Evolutionary conservation across 2,888 invertebrate species (phyloP).

Genomic region (Ernsta delagoae): DNA sequence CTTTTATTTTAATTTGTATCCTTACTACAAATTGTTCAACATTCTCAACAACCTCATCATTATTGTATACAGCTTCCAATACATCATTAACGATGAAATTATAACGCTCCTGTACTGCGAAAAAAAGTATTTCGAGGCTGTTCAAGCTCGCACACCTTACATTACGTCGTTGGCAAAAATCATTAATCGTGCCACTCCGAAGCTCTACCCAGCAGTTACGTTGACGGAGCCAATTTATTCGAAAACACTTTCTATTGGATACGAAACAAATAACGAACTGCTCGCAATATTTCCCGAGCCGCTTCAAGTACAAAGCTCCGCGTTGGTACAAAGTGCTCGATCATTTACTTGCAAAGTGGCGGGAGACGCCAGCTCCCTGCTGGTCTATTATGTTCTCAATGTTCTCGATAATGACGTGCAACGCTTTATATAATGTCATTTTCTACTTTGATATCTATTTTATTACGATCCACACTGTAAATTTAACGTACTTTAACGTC

Average conservation of each 20-base stretch:
- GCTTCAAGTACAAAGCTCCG: too few species aligned
- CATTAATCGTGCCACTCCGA: not conserved
- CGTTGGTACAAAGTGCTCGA: not conserved
- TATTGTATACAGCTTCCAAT: too few species aligned
- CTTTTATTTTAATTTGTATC: too few species aligned
- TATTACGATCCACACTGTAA: not conserved
- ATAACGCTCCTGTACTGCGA: too few species aligned
- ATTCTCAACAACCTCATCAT: too few species aligned
- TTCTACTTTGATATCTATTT: not conserved
- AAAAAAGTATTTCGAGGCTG: too few species aligned
- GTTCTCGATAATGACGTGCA: not conserved
- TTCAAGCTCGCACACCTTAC: too few species aligned
- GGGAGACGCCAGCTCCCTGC: not conserved
- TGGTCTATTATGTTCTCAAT: not conserved
- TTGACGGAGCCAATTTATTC: conserved; percentile 4
- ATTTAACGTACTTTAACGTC: too few species aligned
- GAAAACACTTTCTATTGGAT: not conserved
- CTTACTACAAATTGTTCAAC: too few species aligned
- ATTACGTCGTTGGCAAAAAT: not conserved
- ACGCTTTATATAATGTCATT: not conserved
- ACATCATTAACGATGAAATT: too few species aligned
- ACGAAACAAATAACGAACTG: conserved; percentile 2
- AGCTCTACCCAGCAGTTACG: not conserved
- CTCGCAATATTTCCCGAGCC: not conserved
- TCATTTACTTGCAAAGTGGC: conserved; percentile 4